phyloP scores from a whole-genome alignment of 2,113 vertebrate genomes.

The Gobio gobio region DNA sequence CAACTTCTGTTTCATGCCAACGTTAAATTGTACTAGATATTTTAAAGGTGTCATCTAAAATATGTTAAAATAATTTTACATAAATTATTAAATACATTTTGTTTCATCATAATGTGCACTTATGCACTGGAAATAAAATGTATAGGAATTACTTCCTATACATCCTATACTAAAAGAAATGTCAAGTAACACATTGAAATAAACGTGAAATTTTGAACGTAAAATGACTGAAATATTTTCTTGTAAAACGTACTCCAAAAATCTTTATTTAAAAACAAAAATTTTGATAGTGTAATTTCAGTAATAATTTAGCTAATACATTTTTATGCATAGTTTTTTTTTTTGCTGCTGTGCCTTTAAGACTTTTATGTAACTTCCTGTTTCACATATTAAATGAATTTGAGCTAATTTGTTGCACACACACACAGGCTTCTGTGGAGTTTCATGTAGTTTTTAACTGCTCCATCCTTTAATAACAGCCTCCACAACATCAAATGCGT shows the following conservation, averaged over 20 bases:
- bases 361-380: not conserved
- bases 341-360: constrained; percentile 1
- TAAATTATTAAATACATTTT: too few relatives aligned
- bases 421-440: too few relatives aligned
- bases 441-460: not conserved
- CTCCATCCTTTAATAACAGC: not conserved
- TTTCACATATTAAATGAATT: not conserved
- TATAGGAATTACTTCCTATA: not conserved
- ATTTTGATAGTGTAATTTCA: too few relatives aligned
- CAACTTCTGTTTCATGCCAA: too few relatives aligned
- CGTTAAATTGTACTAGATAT: not conserved
- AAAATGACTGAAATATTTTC: not conserved
- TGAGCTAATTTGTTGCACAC: not conserved
- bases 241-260: not conserved
- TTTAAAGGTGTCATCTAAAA: not conserved
- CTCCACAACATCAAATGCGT: not conserved
- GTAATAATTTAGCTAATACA: not conserved
- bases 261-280: not conserved
- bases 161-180: too few relatives aligned
- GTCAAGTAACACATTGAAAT: not conserved
- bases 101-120: too few relatives aligned
- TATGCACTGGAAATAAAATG: not conserved
- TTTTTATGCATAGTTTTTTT: not conserved
- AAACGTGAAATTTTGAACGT: not conserved
- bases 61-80: too few relatives aligned